phyloP scores from a whole-genome alignment of 2,888 invertebrate species.

The Cartodere bifasciata region DNA sequence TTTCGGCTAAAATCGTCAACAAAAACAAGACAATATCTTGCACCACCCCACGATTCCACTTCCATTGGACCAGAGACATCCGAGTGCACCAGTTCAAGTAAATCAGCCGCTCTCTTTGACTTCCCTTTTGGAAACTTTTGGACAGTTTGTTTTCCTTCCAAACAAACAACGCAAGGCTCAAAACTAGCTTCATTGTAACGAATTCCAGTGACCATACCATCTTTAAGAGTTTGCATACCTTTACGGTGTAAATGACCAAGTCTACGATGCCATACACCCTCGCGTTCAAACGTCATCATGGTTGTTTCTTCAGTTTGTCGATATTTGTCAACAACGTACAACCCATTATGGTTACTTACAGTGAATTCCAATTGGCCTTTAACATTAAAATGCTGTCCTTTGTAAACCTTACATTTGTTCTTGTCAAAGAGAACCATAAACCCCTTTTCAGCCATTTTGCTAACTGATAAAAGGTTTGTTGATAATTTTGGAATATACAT shows the following conservation, averaged over 20 bases:
- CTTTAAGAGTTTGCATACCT: conserved; percentile 7
- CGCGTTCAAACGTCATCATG: conserved; percentile 3
- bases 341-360: conserved; percentile 4
- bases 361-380: conserved; percentile 11
- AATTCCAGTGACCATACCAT: conserved; percentile 11
- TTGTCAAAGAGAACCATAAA: conserved; percentile 15
- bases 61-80: conserved; percentile 30
- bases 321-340: not conserved
- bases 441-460: conserved; percentile 13
- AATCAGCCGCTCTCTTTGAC: not conserved
- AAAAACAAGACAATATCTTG: conserved; percentile 9
- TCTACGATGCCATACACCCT: conserved; percentile 14
- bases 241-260: conserved; percentile 13
- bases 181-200: conserved; percentile 7
- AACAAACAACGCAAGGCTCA: conserved; percentile 10
- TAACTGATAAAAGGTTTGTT: conserved; percentile 14
- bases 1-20: conserved; percentile 14
- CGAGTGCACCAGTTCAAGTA: conserved; percentile 24
- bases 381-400: conserved; percentile 12
- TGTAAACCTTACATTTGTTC: conserved; percentile 12
- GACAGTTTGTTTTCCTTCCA: conserved; percentile 11
- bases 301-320: not conserved
- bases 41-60: conserved; percentile 21
- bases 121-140: conserved; percentile 5
- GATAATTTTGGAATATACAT: conserved; percentile 14